A percentile compares a stretch with the other conserved stretches of the same genome.
Evolutionary conservation across 2,888 invertebrate species (phyloP).

Genomic region (Neoaliturus tenellus): DNA sequence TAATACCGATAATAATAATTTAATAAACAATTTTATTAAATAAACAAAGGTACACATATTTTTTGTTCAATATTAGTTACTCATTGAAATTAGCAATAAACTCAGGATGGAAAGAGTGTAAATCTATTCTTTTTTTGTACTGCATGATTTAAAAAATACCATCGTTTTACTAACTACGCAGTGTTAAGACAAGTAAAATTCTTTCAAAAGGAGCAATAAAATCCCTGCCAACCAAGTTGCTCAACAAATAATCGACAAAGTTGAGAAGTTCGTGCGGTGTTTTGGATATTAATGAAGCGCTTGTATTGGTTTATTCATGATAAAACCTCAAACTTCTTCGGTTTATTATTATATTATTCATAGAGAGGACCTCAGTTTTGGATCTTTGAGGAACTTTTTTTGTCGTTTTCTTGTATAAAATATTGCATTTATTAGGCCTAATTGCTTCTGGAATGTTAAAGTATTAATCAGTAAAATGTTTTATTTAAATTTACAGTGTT

Average conservation of each 20-base stretch:
- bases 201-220: constrained; percentile 17
- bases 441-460: too few species aligned
- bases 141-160: not conserved
- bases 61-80: too few species aligned
- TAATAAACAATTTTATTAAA: too few species aligned
- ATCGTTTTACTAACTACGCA: not conserved
- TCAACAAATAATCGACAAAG: constrained; percentile 33
- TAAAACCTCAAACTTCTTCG: constrained; percentile 24
- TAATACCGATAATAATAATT: too few species aligned
- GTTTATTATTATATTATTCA: constrained; percentile 33
- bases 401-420: too few species aligned
- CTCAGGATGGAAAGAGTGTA: too few species aligned
- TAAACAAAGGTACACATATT: too few species aligned
- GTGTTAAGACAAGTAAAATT: not conserved
- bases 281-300: constrained; percentile 29
- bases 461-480: too few species aligned
- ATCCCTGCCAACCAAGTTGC: constrained; percentile 22
- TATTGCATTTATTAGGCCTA: too few species aligned
- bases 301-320: constrained; percentile 35
- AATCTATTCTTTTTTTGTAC: not conserved
- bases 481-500: too few species aligned
- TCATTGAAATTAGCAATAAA: too few species aligned
- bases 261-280: constrained; percentile 27
- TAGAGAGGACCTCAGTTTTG: not conserved
- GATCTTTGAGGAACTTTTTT: too few species aligned